A percentile compares a stretch with the other conserved stretches of the same genome.
Evolutionary conservation across 2,888 invertebrate genomes (phyloP).

Genomic region (Argyra leucocephala): DNA sequence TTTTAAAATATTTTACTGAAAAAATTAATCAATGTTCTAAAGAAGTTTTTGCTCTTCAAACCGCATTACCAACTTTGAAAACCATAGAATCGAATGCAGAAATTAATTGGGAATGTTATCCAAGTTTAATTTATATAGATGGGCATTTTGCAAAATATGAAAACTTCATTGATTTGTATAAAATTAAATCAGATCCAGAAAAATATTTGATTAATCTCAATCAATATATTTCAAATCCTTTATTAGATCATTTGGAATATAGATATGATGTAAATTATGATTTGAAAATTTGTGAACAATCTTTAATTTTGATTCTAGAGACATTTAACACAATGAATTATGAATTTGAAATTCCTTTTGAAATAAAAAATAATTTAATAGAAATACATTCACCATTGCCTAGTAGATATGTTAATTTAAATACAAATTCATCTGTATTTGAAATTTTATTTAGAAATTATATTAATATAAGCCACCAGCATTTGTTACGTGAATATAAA

Average conservation of each 20-base stretch:
- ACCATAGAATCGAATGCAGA: not conserved
- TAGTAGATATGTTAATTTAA: not conserved
- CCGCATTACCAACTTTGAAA: not conserved
- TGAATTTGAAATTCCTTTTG: not conserved
- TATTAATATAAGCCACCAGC: not conserved
- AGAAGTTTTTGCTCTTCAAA: not conserved
- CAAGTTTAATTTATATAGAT: not conserved
- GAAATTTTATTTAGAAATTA: not conserved
- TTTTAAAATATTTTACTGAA: not conserved
- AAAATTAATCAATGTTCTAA: not conserved
- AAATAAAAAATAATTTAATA: not conserved
- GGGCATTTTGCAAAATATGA: not conserved
- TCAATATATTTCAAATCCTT: not conserved
- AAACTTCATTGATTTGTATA: not conserved
- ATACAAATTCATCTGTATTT: not conserved
- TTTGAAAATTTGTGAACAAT: not conserved
- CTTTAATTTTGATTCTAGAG: not conserved
- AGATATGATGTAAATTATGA: not conserved
- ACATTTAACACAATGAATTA: not conserved
- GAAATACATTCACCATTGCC: not conserved
- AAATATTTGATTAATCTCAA: not conserved
- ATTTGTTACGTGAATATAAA: not conserved
- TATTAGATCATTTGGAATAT: not conserved
- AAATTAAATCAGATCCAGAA: not conserved
- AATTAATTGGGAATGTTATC: not conserved